These are phyloP conservation scores for Mastigias papua DNA, from an alignment of 30 jellyfish, hydroid and myxozoan genomes.

Conservation along the genomic window DNA sequence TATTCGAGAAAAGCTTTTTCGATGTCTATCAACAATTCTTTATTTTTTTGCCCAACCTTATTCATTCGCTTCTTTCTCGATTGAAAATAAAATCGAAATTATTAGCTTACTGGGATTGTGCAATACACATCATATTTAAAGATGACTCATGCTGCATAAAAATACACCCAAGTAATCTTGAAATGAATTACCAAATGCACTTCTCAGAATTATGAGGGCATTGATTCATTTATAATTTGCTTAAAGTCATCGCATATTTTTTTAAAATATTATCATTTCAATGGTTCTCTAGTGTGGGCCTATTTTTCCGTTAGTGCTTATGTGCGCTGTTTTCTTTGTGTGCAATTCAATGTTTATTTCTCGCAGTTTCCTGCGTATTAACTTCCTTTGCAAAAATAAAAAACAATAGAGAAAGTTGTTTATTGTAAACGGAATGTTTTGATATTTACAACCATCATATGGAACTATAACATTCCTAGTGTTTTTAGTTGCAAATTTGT, in stretches of 20 bases:
- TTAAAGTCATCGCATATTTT: not conserved
- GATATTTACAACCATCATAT: not conserved
- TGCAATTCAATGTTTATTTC: not conserved
- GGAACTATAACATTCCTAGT: not conserved
- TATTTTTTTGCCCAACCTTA: no score
- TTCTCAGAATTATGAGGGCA: no score
- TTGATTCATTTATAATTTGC: not conserved
- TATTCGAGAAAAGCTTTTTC: no score
- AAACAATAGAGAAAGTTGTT: not conserved
- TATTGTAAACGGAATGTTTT: not conserved
- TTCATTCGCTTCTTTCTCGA: no score
- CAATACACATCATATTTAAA: no score
- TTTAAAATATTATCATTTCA: not conserved
- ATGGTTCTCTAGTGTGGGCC: slow-evolving; percentile 9
- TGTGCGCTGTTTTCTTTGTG: not conserved
- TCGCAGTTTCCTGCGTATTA: slow-evolving; percentile 1
- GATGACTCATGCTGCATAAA: no score
- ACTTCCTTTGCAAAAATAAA: not conserved
- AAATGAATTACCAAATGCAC: not conserved
- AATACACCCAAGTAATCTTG: no score
- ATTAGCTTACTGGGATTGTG: no score
- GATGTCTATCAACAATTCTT: no score
- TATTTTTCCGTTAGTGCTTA: not conserved
- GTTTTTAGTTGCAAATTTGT: not conserved
- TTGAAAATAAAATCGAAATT: no score